Conservation (phyloP, 2,113 vertebrate genomes). For the Pollimyrus isidori region DNA sequence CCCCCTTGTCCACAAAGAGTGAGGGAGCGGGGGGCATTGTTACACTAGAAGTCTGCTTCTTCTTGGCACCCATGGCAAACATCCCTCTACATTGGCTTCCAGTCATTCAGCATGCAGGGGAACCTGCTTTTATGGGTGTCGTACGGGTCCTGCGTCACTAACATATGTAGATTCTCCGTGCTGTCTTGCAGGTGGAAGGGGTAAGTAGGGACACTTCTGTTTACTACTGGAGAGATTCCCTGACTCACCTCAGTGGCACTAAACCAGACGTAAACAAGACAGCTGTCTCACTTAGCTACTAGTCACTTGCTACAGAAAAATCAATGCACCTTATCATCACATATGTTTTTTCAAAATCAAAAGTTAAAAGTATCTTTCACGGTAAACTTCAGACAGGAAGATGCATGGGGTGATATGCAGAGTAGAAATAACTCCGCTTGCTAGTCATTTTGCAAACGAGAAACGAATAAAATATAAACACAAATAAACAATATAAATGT, state of each 20-base stretch:
- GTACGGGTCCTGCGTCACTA: not conserved
- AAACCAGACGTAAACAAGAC: not conserved
- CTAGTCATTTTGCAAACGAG: not conserved
- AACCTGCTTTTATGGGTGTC: not conserved
- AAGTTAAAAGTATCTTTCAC: not conserved
- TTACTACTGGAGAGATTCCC: not conserved
- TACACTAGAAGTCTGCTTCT: not conserved
- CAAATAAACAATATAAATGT: not conserved
- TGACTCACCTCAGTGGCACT: not conserved
- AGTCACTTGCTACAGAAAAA: not conserved
- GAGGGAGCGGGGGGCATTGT: not conserved
- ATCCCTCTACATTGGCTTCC: not conserved
- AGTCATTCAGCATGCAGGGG: not conserved
- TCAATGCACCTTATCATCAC: not conserved
- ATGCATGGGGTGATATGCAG: not conserved
- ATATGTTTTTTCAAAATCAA: not conserved
- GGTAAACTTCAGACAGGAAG: not conserved
- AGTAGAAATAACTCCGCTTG: not conserved
- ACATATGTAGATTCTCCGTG: not conserved
- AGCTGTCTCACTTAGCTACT: not conserved
- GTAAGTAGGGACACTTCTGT: not conserved
- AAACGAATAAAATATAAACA: not conserved
- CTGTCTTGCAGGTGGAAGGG: not conserved
- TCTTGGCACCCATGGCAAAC: not conserved
- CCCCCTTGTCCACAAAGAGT: not conserved